Conservation (phyloP, 1,140 invertebrate genomes). For the Drepana arcuata region DNA sequence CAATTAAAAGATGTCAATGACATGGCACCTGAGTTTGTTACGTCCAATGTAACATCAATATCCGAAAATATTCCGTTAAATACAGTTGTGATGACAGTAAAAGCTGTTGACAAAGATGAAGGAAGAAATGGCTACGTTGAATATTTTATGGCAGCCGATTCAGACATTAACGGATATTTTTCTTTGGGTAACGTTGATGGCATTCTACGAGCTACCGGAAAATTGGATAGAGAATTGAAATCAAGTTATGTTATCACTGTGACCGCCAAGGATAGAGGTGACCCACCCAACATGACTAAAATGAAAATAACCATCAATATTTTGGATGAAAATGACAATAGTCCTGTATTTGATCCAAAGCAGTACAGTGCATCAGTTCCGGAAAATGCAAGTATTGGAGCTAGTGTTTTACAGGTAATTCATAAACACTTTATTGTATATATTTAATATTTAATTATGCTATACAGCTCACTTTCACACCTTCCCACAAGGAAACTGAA, state of each 20-base stretch:
- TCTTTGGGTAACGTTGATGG: slow-evolving; percentile 91
- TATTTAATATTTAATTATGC: no score
- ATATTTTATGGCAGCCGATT: slow-evolving; percentile 80
- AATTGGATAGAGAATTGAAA: slow-evolving; percentile 87
- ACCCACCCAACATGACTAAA: slow-evolving; percentile 82
- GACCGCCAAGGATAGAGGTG: slow-evolving; percentile 90
- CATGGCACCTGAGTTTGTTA: slow-evolving; percentile 91
- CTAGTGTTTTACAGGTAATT: slow-evolving; percentile 86
- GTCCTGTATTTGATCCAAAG: slow-evolving; percentile 89
- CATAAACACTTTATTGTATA: no score
- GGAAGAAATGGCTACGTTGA: slow-evolving; percentile 94
- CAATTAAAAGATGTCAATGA: slow-evolving; percentile 95
- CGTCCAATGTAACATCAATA: slow-evolving; percentile 83
- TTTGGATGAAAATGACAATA: slow-evolving; percentile 95
- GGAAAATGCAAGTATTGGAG: slow-evolving; percentile 94
- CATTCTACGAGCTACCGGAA: slow-evolving; percentile 83
- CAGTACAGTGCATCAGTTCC: slow-evolving; percentile 90
- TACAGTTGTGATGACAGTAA: slow-evolving; percentile 91
- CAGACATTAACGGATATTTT: slow-evolving; percentile 78
- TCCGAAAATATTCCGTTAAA: slow-evolving; percentile 91
- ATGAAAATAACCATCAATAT: slow-evolving; percentile 82
- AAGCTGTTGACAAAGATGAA: slow-evolving; percentile 93
- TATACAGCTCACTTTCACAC: no score
- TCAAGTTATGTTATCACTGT: slow-evolving; percentile 87
- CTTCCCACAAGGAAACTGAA: no score